Base-by-base conservation (phyloP, 2,888 invertebrate species). In the Thereva nobilitata region DNA sequence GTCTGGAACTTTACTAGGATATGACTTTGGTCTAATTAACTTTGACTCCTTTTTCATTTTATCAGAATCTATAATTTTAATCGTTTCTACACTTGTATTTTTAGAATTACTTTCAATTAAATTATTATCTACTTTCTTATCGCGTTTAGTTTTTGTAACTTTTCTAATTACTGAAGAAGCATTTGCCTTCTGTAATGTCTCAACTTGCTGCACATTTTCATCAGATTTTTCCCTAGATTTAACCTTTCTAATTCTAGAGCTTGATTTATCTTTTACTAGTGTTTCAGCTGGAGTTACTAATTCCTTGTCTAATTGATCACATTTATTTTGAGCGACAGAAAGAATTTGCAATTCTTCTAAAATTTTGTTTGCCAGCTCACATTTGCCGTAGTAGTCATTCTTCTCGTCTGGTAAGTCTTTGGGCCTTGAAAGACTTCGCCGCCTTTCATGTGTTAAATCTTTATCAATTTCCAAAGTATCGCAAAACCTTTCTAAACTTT, bases 1-100 rank as follows among this genome's bases (percentile, higher is more conserved):
- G 5, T 74, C 74, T 0, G 72, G 68, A 41, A 79, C 79, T 72
- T 84, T 85, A 53, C 80, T 80, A 1, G 85, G 85, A 74, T 84
- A 86, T 47, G 85, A 86, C 72, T 85, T 86, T 1, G 86, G 86
- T 8, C 86, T 77, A 37, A 82, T 81, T 4, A 86, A 74, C 73
- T 82, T 83, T 1, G 86, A 85, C 68, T 82, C 83, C 63, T 74
- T 80, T 44, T 78, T 72, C 8, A 71, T 59, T 49, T 69, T 72
- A 6, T 55, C 55, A 8, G 45, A 8, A n/a, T 53, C 64, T 6
- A 52, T 42, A n/a, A 4, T 35, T 8, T 42, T 42, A 37, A 5
- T 4, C 50, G n/a, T 4, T 9, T 64, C 64, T 23, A 79, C 76
- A 71, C 76, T 67, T 72, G 79, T 73, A 75, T 79, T 72, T 77